Conservation (phyloP, 2,113 vertebrate genomes). For the Polypterus senegalus region DNA sequence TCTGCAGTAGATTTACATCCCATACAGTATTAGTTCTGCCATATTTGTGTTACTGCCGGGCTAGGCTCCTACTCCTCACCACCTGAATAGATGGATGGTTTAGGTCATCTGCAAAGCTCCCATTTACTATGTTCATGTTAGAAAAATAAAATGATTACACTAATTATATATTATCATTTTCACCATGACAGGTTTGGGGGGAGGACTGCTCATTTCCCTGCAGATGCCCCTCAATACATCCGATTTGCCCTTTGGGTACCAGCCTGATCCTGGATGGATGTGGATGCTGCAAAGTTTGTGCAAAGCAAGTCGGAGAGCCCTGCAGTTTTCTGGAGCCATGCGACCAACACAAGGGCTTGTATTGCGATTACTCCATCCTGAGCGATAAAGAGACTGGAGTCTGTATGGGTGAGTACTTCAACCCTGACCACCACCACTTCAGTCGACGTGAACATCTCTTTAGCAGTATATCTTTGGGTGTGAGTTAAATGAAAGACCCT, state of each 20-base stretch:
- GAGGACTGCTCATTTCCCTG: conserved; percentile 45
- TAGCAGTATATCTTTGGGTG: too few relatives aligned
- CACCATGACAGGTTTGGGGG: conserved; percentile 28
- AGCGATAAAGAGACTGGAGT: conserved; percentile 41
- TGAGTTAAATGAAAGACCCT: too few relatives aligned
- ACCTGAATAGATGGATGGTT: too few relatives aligned
- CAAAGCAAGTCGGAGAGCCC: conserved; percentile 48
- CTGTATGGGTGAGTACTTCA: conserved; percentile 48
- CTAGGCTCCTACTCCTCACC: too few relatives aligned
- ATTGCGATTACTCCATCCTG: conserved; percentile 45
- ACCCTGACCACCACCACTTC: not conserved
- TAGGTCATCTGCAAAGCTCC: too few relatives aligned
- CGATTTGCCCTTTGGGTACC: conserved; percentile 41
- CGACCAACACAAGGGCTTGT: conserved; percentile 59
- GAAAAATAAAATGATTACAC: too few relatives aligned
- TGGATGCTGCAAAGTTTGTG: conserved; percentile 65
- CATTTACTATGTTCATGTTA: too few relatives aligned
- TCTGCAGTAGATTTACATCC: too few relatives aligned
- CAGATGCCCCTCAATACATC: conserved; percentile 39
- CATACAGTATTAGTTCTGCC: too few relatives aligned
- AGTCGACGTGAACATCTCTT: too few relatives aligned
- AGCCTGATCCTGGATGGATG: conserved; percentile 56
- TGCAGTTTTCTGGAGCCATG: conserved; percentile 52
- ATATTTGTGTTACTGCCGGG: too few relatives aligned
- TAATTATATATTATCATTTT: too few relatives aligned